Conservation (phyloP, 1,140 invertebrate species). For the Magallana angulata region DNA sequence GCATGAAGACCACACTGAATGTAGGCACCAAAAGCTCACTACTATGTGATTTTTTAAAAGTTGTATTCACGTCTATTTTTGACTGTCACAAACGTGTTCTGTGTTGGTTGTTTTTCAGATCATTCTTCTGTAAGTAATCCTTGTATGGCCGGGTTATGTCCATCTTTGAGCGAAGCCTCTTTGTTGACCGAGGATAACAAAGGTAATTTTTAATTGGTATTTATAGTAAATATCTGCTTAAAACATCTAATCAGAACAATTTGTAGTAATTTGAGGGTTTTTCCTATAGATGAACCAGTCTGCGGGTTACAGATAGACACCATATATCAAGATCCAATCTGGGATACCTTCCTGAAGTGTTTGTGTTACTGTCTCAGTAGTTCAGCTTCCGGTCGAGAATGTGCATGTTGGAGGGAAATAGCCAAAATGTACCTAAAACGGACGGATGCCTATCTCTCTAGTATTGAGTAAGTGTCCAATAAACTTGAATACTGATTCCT, state of each 20-base stretch:
- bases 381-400: background rate
- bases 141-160: background rate
- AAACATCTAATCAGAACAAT: no score
- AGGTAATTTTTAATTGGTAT: background rate
- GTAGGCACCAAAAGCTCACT: background rate
- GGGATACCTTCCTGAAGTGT: background rate
- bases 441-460: background rate
- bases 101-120: background rate
- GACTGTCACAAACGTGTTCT: background rate
- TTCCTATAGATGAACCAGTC: background rate
- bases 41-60: no score
- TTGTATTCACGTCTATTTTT: background rate
- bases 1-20: background rate
- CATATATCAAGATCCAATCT: background rate
- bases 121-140: background rate
- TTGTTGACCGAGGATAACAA: background rate
- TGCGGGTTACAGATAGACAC: background rate
- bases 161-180: background rate
- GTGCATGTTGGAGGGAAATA: background rate
- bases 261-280: background rate
- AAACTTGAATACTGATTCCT: background rate
- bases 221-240: no score
- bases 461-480: background rate
- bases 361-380: background rate
- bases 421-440: background rate